Conservation (phyloP, 1,140 invertebrate genomes). For the Meloidogyne floridensis region DNA sequence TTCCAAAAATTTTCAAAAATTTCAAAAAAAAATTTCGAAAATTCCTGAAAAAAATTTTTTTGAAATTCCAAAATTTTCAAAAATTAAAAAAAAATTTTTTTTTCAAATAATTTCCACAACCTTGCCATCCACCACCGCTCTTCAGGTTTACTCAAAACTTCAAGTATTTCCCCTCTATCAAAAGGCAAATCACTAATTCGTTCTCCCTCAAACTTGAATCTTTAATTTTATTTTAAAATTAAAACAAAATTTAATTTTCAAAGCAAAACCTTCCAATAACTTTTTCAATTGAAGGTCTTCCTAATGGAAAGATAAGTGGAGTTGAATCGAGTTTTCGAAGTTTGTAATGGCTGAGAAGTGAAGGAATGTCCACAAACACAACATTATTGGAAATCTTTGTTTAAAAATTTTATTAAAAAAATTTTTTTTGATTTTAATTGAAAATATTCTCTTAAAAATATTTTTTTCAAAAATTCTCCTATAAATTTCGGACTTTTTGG, state of each 20-base stretch:
- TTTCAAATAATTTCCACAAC: neutral
- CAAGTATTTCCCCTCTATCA: constrained; percentile 87
- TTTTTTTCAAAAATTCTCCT: too few species aligned
- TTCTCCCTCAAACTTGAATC: constrained; percentile 84
- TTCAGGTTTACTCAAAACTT: constrained; percentile 89
- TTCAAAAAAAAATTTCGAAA: too few species aligned
- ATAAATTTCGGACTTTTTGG: too few species aligned
- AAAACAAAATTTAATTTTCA: neutral
- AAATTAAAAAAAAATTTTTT: too few species aligned
- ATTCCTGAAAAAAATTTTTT: too few species aligned
- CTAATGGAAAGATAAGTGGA: constrained; percentile 82
- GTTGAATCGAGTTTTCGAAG: constrained; percentile 73
- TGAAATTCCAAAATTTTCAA: too few species aligned
- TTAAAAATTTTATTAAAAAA: neutral
- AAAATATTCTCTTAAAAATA: too few species aligned
- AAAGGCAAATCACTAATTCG: constrained; percentile 91
- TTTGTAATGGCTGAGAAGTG: constrained; percentile 87
- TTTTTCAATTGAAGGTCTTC: constrained; percentile 62
- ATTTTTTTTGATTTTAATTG: neutral
- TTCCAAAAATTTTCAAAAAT: too few species aligned
- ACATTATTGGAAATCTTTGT: constrained; percentile 85
- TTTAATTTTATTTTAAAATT: constrained; percentile 67
- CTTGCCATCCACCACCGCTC: constrained; percentile 95
- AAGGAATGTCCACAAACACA: constrained; percentile 85
- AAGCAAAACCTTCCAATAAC: constrained; percentile 72